Conservation (phyloP, 2,113 vertebrate genomes). For the Asarcornis scutulata region DNA sequence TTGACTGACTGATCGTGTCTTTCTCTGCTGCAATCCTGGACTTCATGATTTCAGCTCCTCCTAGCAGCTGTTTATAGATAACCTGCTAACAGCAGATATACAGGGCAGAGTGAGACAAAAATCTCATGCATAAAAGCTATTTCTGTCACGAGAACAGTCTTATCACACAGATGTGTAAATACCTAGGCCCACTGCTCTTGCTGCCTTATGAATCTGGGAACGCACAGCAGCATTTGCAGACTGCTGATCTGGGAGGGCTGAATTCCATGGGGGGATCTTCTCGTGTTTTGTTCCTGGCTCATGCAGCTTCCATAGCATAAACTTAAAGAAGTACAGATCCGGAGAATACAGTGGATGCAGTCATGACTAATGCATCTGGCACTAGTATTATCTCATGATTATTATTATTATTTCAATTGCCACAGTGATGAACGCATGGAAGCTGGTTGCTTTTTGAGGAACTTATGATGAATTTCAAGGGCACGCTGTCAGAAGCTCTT, state of each 20-base stretch:
- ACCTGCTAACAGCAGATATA: not conserved
- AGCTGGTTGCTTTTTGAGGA: not conserved
- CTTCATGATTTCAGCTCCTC: not conserved
- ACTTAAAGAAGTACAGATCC: not conserved
- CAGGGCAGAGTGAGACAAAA: not conserved
- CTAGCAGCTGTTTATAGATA: not conserved
- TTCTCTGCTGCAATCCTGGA: not conserved
- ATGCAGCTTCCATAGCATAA: not conserved
- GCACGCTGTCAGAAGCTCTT: not conserved
- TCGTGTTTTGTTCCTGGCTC: not conserved
- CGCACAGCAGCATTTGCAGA: not conserved
- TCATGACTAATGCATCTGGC: fast-evolving
- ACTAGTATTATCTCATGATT: not conserved
- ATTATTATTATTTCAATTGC: not conserved
- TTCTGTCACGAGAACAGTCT: not conserved
- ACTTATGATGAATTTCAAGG: fast-evolving
- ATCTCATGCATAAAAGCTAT: not conserved
- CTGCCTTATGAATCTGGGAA: not conserved
- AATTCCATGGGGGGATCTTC: not conserved
- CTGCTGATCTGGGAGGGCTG: not conserved
- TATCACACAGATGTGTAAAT: not conserved
- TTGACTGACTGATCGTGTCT: not conserved
- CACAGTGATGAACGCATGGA: not conserved
- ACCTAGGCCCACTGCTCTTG: not conserved
- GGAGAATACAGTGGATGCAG: not conserved